Conservation (phyloP, 2,888 invertebrate species). For the Apomyelois bistriatella region DNA sequence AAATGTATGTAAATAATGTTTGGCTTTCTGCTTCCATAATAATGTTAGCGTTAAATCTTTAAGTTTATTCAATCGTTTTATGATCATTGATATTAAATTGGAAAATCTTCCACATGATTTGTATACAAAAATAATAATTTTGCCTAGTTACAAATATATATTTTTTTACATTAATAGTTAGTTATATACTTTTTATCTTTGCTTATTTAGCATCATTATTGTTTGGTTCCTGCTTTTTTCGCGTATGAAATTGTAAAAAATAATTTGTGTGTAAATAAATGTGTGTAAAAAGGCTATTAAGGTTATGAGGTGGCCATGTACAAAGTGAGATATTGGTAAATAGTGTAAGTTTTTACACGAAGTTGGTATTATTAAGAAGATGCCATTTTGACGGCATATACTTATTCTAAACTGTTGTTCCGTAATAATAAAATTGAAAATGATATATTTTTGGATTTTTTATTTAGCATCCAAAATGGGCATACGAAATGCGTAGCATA, state of each 20-base stretch:
- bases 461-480: background rate
- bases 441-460: background rate
- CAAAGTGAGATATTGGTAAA: slow-evolving; percentile 45
- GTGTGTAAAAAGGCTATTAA: slow-evolving; percentile 32
- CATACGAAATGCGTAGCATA: too few relatives aligned
- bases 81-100: background rate
- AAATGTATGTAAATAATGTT: background rate
- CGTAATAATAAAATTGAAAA: slow-evolving; percentile 49
- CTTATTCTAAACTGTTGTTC: slow-evolving; percentile 64
- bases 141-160: slow-evolving; percentile 7
- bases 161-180: slow-evolving; percentile 1
- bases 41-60: background rate
- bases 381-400: slow-evolving; percentile 62
- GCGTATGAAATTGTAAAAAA: slow-evolving; percentile 29
- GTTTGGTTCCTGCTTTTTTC: background rate
- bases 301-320: slow-evolving; percentile 49
- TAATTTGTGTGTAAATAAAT: slow-evolving; percentile 44
- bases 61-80: slow-evolving; percentile 4
- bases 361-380: slow-evolving; percentile 42
- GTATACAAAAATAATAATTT: slow-evolving; percentile 1
- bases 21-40: background rate
- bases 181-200: background rate
- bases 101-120: slow-evolving; percentile 1
- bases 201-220: background rate
- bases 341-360: slow-evolving; percentile 64